Evolutionary conservation across 2,888 invertebrate genomes (phyloP), one percentile per base, ranked within the genome.

Genomic region (Erebia palarica): DNA sequence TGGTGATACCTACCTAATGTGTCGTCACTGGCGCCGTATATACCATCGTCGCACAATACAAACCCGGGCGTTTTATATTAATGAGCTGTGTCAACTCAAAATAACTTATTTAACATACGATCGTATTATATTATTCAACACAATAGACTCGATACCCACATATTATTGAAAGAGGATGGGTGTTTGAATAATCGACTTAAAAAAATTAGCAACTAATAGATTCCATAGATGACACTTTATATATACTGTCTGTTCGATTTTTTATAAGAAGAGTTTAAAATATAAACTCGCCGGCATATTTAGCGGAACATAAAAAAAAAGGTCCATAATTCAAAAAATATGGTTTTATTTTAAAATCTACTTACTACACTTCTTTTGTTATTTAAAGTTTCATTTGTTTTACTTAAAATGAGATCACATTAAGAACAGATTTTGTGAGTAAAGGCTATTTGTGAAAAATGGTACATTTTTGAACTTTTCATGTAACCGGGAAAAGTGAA

Each of bases 21-120:
- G 69, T 21, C 68, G 66, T 69, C 69, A 69, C 61, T 27, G 16
- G 69, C 61, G 60, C 60, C 42, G 60, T 16, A 10, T 60, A 68
- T 18, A 51, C 66, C 13, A 18, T 14, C 49, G 57, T 70, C 59
- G 11, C 13, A 47, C 51, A 64, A 47, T 60, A 47, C 60, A 59
- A 61, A 72, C 49, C 49, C 64, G 27, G 66, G 53, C 51, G 18
- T 36, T 58, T 65, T 65, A 55, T 60, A 65, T 65, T 65, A 65
- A 65, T 42, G 65, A 55, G 65, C 55, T 55, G 65, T 55, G 53
- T 36, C 53, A 51, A 65, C 53, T 65, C 36, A 42, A 65, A 42
- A 65, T 55, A 42, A 42, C 16, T 65, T 65, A 55, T 55, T 65
- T 65, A 65, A 63, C 63, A 61, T 61, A 27, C 63, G 63, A 49